These are phyloP conservation scores for Serripes groenlandicus DNA, from an alignment of 2,888 invertebrate genomes.

Conservation along the genomic window DNA sequence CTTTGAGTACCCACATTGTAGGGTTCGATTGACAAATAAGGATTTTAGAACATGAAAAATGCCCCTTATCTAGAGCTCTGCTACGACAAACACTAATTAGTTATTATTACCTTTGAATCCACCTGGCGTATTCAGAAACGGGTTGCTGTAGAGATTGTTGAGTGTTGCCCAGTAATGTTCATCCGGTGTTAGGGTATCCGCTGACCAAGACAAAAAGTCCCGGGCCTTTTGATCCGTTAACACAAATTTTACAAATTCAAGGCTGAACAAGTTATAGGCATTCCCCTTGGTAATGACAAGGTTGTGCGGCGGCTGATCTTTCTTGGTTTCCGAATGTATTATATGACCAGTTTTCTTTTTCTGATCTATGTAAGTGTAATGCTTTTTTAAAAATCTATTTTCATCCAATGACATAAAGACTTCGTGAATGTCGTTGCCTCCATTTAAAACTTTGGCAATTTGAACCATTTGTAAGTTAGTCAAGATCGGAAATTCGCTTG, in stretches of 20 bases:
- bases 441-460: constrained; percentile 76
- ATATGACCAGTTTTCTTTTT: constrained; percentile 49
- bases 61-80: no score
- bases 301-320: constrained; percentile 67
- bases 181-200: constrained; percentile 79
- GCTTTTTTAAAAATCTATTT: constrained; percentile 40
- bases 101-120: constrained; percentile 73
- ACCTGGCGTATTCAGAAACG: constrained; percentile 75
- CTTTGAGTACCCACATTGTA: no score
- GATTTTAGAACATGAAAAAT: no score
- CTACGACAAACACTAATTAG: no score
- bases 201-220: constrained; percentile 75
- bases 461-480: constrained; percentile 80
- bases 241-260: constrained; percentile 76
- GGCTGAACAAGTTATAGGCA: constrained; percentile 77
- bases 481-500: constrained; percentile 79
- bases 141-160: constrained; percentile 74
- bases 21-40: no score
- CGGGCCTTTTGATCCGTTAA: constrained; percentile 63
- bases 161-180: constrained; percentile 82
- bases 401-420: constrained; percentile 47
- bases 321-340: constrained; percentile 43
- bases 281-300: constrained; percentile 78
- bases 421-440: constrained; percentile 79
- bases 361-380: constrained; percentile 58